Conservation (phyloP, 37 sponge, comb jelly and placozoan genomes). For the Aphrocallistes beatrix region DNA sequence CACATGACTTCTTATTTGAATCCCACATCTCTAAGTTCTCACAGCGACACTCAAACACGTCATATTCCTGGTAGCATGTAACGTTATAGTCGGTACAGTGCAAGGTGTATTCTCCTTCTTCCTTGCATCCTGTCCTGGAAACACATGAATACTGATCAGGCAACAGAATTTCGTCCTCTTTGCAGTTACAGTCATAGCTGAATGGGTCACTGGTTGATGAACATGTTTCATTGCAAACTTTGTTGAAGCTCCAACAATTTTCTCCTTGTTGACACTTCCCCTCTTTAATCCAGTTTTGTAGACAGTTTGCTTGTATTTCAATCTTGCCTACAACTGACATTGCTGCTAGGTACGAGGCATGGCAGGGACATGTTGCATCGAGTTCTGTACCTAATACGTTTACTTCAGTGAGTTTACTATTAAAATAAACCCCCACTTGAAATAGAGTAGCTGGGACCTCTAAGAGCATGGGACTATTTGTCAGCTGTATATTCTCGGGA, state of each 20-base stretch:
- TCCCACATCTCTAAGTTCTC: neutral
- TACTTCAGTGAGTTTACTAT: neutral
- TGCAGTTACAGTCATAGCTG: neutral
- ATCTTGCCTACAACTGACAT: neutral
- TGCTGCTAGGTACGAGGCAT: neutral
- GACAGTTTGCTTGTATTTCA: neutral
- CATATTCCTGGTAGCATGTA: neutral
- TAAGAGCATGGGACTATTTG: neutral
- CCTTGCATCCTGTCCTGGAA: neutral
- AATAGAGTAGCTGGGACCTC: neutral
- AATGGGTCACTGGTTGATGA: neutral
- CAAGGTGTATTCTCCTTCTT: neutral
- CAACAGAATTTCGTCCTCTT: neutral
- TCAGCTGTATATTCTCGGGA: neutral
- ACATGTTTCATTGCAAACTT: neutral
- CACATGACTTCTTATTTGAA: neutral
- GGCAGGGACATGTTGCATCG: neutral
- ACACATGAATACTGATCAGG: neutral
- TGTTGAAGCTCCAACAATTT: neutral
- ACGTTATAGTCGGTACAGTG: neutral
- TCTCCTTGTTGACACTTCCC: neutral
- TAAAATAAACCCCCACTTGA: neutral
- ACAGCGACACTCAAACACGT: neutral
- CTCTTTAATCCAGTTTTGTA: neutral
- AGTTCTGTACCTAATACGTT: neutral